phyloP scores from a whole-genome alignment of 2,888 invertebrate genomes.

The Lasioglossum zephyrum region DNA sequence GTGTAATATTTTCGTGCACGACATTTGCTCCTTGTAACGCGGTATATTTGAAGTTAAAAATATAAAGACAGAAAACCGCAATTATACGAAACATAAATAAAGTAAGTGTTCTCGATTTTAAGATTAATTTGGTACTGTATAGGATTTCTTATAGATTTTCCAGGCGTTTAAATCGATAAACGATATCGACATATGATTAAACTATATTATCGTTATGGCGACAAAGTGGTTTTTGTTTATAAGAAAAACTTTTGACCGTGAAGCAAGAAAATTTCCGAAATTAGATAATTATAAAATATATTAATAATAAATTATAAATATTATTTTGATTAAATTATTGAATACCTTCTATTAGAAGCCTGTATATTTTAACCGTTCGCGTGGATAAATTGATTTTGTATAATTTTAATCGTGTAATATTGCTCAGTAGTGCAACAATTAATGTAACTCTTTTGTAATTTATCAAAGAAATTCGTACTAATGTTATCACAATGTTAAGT shows the following conservation, averaged over 20 bases:
- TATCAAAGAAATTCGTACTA: slow-evolving; percentile 18
- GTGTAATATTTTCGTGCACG: slow-evolving; percentile 29
- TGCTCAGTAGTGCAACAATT: neutral
- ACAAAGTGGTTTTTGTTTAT: neutral
- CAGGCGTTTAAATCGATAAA: neutral
- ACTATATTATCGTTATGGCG: neutral
- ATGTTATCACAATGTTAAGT: neutral
- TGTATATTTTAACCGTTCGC: neutral
- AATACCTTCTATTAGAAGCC: neutral
- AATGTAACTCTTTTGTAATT: slow-evolving; percentile 35
- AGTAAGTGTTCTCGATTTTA: slow-evolving; percentile 1
- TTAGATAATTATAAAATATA: slow-evolving; percentile 11
- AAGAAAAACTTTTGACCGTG: neutral
- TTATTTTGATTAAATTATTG: neutral
- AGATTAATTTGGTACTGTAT: neutral
- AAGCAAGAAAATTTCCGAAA: neutral
- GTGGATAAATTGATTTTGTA: neutral
- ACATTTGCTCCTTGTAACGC: slow-evolving; percentile 47
- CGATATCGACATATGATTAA: neutral
- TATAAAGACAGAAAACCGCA: slow-evolving; percentile 1
- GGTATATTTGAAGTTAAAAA: slow-evolving; percentile 58
- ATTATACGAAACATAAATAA: slow-evolving; percentile 27
- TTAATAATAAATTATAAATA: slow-evolving; percentile 21
- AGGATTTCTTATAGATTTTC: neutral
- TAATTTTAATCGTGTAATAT: slow-evolving; percentile 3